Base-by-base conservation (phyloP, 2,113 vertebrate genomes). In the Salvator merianae region DNA sequence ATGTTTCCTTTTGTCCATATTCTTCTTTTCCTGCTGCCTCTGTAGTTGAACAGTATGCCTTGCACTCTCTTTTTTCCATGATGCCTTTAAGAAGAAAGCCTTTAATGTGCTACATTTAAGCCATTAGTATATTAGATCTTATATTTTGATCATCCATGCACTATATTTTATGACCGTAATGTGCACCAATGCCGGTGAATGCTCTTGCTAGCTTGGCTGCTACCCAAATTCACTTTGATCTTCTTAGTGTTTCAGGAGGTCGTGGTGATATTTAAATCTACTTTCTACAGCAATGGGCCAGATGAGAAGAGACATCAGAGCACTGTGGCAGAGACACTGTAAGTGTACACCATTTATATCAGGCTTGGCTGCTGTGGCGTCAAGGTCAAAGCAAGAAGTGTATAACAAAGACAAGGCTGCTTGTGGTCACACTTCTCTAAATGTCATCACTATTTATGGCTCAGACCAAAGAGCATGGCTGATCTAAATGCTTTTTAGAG, bases 111-210 rank as follows among this genome's bases (percentile, higher is more conserved):
- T 76, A 22, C 73, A 53, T 76, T 68, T 77, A 34, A 77, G 73
- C 73, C 40, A 76, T 68, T 76, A 68, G 22, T 36, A 66, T 68
- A 83, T 53, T 66, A 73, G 81, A 22, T 62, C 36, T 73, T 73
- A 82, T 73, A 50, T 74, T 32, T 47, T 82, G 80, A 74, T 34
- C 30, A 83, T 65, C 22, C 38, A 9, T 74, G 43, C 22, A 63
- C 71, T 65, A n/a, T 8, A 83, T 65, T 43, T 62, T 65, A 74
- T 74, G 70, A 28, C 47, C 24, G 40, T n/a, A 7, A 65, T 66
- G 77, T n/a, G 26, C 26, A 38, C 36, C 32, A 38, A 43, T 73
- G 36, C 55, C 18, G 55, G 55, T 30, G 43, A 62, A 74, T 81
- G 66, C 79, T 13, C 69, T 81, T 59, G 20, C n/a, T 32, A 63